Conservation (phyloP, 2,113 vertebrate species). For the Menidia beryllina region DNA sequence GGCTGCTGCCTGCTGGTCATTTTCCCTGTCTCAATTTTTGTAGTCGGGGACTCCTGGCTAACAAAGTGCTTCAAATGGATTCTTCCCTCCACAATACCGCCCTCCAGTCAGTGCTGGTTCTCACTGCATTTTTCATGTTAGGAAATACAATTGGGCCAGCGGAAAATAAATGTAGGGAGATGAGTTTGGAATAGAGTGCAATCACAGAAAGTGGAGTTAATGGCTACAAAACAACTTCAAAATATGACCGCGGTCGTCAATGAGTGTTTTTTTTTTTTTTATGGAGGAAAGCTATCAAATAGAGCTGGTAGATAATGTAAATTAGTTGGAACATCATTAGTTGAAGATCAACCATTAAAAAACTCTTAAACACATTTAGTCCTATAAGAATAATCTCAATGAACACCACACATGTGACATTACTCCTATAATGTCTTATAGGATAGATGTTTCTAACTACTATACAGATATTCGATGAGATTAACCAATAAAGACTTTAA, state of each 20-base stretch:
- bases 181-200: constrained; percentile 16
- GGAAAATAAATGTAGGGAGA: constrained; percentile 43
- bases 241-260: constrained; percentile 6
- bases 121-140: constrained; percentile 43
- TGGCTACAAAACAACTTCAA: constrained; percentile 20
- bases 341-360: no score
- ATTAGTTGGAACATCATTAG: no score
- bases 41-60: constrained; percentile 61
- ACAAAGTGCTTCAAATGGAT: constrained; percentile 76
- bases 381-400: no score
- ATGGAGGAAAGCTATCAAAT: constrained; percentile 1
- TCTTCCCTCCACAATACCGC: constrained; percentile 44
- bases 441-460: no score
- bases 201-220: constrained; percentile 19
- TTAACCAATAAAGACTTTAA: no score
- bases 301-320: neutral
- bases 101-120: constrained; percentile 24
- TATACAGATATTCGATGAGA: no score
- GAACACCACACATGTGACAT: no score
- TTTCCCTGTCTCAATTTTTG: constrained; percentile 56
- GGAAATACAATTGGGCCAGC: constrained; percentile 50
- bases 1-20: constrained; percentile 60
- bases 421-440: no score
- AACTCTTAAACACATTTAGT: no score
- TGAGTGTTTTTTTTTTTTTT: neutral